A percentile compares a stretch with the other conserved stretches of the same genome.
phyloP scores from a whole-genome alignment of 2,888 invertebrate genomes.

The Ochropleura leucogaster region DNA sequence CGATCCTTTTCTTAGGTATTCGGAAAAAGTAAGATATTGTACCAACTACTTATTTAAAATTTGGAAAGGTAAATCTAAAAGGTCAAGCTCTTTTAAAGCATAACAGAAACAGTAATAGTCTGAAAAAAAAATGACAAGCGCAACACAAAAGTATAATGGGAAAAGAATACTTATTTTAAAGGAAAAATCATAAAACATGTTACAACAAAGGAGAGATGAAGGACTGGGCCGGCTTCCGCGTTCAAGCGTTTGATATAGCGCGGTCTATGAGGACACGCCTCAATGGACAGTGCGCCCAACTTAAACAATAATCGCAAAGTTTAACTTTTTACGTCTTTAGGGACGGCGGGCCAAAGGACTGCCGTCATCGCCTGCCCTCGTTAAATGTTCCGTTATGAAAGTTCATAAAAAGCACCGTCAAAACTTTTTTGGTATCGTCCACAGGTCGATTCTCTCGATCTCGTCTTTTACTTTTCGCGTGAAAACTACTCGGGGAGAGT shows the following conservation, averaged over 20 bases:
- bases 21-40: slow-evolving; percentile 11
- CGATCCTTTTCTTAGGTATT: neutral
- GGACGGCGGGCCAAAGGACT: slow-evolving; percentile 46
- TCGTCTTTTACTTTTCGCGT: slow-evolving; percentile 76
- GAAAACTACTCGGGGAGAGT: slow-evolving; percentile 83
- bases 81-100: neutral
- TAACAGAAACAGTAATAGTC: slow-evolving; percentile 27
- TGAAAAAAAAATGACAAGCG: slow-evolving; percentile 32
- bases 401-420: slow-evolving; percentile 70
- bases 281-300: slow-evolving; percentile 63
- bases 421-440: slow-evolving; percentile 74
- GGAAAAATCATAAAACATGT: slow-evolving; percentile 50
- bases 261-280: slow-evolving; percentile 59
- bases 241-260: slow-evolving; percentile 57
- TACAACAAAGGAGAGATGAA: slow-evolving; percentile 53
- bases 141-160: slow-evolving; percentile 40
- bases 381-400: slow-evolving; percentile 72
- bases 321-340: slow-evolving; percentile 67
- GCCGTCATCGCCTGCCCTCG: slow-evolving; percentile 66
- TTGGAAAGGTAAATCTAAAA: slow-evolving; percentile 23
- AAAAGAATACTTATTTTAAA: slow-evolving; percentile 52
- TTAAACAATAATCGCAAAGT: slow-evolving; percentile 69
- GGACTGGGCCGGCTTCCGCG: slow-evolving; percentile 43
- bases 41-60: neutral
- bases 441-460: slow-evolving; percentile 71